phyloP scores from a whole-genome alignment of 2,797 vertebrate species.

The Hafferia zeledoni region DNA sequence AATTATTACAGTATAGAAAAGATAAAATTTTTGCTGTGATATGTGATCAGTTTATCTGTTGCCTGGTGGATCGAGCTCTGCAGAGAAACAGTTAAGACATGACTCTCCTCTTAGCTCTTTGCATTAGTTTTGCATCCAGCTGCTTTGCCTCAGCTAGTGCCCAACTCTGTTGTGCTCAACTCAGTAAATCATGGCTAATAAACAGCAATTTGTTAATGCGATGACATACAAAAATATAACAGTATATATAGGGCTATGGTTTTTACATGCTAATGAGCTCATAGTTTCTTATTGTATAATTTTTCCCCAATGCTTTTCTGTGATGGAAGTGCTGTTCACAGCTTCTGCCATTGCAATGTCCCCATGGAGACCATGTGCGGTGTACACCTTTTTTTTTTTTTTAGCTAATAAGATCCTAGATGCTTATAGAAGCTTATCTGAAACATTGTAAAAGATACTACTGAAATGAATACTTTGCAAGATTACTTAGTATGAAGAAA shows the following conservation, averaged over 20 bases:
- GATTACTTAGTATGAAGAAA: slow-evolving; percentile 63
- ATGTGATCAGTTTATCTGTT: slow-evolving; percentile 25
- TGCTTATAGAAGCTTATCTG: slow-evolving; percentile 52
- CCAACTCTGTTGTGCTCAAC: neutral
- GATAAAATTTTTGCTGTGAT: slow-evolving; percentile 19
- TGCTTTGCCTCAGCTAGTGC: slow-evolving; percentile 52
- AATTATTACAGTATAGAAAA: slow-evolving; percentile 10
- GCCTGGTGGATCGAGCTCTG: slow-evolving; percentile 15
- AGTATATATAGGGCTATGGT: slow-evolving; percentile 7
- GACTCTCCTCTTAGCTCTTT: slow-evolving; percentile 18
- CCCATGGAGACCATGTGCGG: slow-evolving; percentile 38
- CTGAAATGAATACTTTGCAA: slow-evolving; percentile 69
- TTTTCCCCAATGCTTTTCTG: slow-evolving; percentile 34
- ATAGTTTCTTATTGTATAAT: slow-evolving; percentile 36
- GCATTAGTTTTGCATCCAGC: slow-evolving; percentile 47
- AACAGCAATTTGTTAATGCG: slow-evolving; percentile 64
- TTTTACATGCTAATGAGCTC: slow-evolving; percentile 63
- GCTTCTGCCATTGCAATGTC: slow-evolving; percentile 60
- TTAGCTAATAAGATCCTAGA: slow-evolving; percentile 67
- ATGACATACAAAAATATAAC: slow-evolving; percentile 16
- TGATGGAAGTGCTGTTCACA: slow-evolving; percentile 44
- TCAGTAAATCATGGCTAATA: slow-evolving; percentile 70
- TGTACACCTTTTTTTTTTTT: neutral
- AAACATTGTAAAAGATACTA: slow-evolving; percentile 56
- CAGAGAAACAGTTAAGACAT: slow-evolving; percentile 15